Percentiles rank a stretch among this genome's conserved stretches.
Evolutionary conservation across 2,113 vertebrate genomes (phyloP).

Genomic region (Neolamprologus devosi): DNA sequence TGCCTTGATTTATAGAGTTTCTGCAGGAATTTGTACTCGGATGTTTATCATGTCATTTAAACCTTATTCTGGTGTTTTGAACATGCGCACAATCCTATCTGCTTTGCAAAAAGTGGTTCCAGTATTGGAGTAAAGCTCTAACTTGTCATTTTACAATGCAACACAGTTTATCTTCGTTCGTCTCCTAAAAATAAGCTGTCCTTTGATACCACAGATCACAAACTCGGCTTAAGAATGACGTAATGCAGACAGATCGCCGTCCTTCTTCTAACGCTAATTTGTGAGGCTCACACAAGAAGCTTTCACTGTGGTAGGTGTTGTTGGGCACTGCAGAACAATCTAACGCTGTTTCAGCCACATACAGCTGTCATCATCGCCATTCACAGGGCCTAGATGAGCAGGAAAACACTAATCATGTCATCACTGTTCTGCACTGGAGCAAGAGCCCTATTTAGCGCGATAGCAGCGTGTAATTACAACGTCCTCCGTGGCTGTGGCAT

Average conservation of each 20-base stretch:
- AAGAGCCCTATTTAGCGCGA: conserved; percentile 42
- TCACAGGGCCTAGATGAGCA: conserved; percentile 37
- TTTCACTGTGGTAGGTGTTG: conserved; percentile 17
- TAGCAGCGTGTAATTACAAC: conserved; percentile 55
- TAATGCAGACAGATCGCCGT: background rate
- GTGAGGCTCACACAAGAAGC: background rate
- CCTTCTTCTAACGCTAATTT: background rate
- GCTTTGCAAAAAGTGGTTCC: background rate
- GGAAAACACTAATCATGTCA: conserved; percentile 62
- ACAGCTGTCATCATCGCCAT: conserved; percentile 47
- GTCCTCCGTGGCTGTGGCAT: conserved; percentile 37
- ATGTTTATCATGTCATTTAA: background rate
- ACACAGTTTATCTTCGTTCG: conserved; percentile 1
- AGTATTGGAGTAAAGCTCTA: background rate
- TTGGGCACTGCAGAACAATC: conserved; percentile 31
- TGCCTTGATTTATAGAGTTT: background rate
- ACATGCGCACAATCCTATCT: background rate
- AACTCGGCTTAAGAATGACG: background rate
- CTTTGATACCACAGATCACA: background rate
- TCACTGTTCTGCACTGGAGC: conserved; percentile 27
- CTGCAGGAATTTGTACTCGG: background rate
- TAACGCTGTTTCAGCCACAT: background rate
- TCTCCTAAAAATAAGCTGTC: background rate
- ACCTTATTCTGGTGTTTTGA: background rate
- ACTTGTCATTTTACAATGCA: background rate